Percentiles rank a stretch among this genome's conserved stretches.
These are phyloP conservation scores for Hystrix brachyura DNA, from an alignment of 2,113 vertebrate species.

Conservation along the genomic window DNA sequence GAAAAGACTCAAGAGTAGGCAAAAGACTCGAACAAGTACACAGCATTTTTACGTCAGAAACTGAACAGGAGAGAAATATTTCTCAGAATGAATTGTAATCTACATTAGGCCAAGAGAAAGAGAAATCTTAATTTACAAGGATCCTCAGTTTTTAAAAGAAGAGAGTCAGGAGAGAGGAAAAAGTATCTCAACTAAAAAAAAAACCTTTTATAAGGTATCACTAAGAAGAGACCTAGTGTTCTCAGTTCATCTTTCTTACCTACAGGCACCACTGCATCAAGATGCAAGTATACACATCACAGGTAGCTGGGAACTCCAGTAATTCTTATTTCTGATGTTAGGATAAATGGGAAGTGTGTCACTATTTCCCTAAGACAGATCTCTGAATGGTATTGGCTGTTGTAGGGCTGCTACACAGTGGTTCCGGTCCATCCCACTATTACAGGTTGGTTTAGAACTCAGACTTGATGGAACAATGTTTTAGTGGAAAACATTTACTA, in stretches of 20 bases:
- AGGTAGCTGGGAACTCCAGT: background rate
- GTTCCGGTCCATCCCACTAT: background rate
- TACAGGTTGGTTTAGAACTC: background rate
- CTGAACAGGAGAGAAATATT: background rate
- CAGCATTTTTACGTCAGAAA: background rate
- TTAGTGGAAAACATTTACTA: background rate
- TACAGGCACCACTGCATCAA: background rate
- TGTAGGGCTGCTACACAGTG: background rate
- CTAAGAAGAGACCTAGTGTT: background rate
- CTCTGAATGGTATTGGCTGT: background rate
- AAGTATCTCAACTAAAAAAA: background rate
- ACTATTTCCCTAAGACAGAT: background rate
- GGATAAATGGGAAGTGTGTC: background rate
- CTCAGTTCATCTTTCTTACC: background rate
- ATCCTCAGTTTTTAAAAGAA: background rate
- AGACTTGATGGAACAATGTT: background rate
- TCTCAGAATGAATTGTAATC: constrained; percentile 31
- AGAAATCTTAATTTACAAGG: constrained; percentile 40
- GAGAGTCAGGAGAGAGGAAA: background rate
- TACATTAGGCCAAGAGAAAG: background rate
- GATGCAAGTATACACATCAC: background rate
- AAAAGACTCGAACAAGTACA: background rate
- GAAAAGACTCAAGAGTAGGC: background rate
- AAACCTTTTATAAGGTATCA: background rate
- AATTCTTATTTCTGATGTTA: background rate